A percentile compares a stretch with the other conserved stretches of the same genome.
Evolutionary conservation across 1,140 invertebrate species (phyloP).

Genomic region (Stenopsyche tienmushanensis): DNA sequence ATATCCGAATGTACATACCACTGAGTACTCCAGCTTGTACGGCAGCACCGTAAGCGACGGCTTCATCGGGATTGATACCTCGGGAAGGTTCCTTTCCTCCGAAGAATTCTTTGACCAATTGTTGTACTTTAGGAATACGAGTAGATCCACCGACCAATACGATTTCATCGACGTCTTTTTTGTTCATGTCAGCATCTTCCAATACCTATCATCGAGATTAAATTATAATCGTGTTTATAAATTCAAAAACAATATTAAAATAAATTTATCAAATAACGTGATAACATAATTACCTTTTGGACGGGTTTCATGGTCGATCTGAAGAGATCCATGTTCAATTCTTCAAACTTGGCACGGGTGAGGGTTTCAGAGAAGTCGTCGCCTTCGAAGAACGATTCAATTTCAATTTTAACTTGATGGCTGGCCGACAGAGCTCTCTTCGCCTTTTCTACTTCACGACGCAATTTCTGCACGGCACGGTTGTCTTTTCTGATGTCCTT

Average conservation of each 20-base stretch:
- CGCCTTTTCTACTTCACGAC: slow-evolving; percentile 97
- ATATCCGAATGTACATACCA: slow-evolving; percentile 45
- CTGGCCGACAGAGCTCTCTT: slow-evolving; percentile 94
- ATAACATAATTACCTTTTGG: slow-evolving; percentile 65
- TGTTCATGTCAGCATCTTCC: slow-evolving; percentile 98
- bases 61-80: slow-evolving; percentile 98
- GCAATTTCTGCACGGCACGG: slow-evolving; percentile 92
- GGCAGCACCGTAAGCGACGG: slow-evolving; percentile 97
- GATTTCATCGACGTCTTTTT: slow-evolving; percentile 98
- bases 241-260: neutral
- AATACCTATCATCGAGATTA: slow-evolving; percentile 59
- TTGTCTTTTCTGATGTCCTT: slow-evolving; percentile 96
- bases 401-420: slow-evolving; percentile 97
- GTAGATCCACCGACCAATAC: slow-evolving; percentile 98
- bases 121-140: slow-evolving; percentile 98
- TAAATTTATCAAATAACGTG: neutral
- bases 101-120: slow-evolving; percentile 98
- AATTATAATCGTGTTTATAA: neutral
- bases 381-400: slow-evolving; percentile 98
- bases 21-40: slow-evolving; percentile 95
- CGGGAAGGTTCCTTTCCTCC: slow-evolving; percentile 96
- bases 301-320: slow-evolving; percentile 97
- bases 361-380: slow-evolving; percentile 99
- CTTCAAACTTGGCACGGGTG: slow-evolving; percentile 98
- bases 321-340: slow-evolving; percentile 99